Conservation (phyloP, 1,140 invertebrate species). For the Drosophila asahinai region DNA sequence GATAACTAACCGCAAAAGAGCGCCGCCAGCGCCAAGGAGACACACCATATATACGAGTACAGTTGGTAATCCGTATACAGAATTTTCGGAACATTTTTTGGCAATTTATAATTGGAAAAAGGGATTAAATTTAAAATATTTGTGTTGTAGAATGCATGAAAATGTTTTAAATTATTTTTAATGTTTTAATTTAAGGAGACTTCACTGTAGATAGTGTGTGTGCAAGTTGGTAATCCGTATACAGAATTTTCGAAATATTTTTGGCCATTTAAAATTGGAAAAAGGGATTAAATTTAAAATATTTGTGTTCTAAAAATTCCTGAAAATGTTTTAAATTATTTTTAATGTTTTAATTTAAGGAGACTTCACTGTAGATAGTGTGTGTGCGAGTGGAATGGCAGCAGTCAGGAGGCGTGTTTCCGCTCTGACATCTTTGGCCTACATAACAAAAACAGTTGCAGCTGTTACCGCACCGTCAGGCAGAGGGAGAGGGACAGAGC, state of each 20-base stretch:
- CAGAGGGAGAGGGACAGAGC: slow-evolving; percentile 1
- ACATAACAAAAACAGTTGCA: slow-evolving; percentile 81
- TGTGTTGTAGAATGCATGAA: too few species aligned
- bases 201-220: slow-evolving; percentile 22
- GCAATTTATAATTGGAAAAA: too few species aligned
- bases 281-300: neutral
- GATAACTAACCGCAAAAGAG: slow-evolving; percentile 78
- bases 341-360: neutral
- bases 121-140: too few species aligned
- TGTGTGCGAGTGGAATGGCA: slow-evolving; percentile 44
- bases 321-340: too few species aligned
- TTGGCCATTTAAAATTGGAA: neutral
- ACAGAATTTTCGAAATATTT: too few species aligned
- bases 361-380: slow-evolving; percentile 18
- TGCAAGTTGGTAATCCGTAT: slow-evolving; percentile 5
- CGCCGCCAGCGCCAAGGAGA: slow-evolving; percentile 47
- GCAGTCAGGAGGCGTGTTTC: slow-evolving; percentile 40
- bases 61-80: neutral
- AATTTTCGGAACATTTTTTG: neutral
- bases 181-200: neutral
- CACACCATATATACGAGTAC: slow-evolving; percentile 21
- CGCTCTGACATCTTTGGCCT: slow-evolving; percentile 67
- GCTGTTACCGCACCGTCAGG: slow-evolving; percentile 57
- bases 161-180: too few species aligned
- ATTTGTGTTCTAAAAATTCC: neutral